Evolutionary conservation across 2,888 invertebrate species (phyloP), one percentile per base, ranked within the genome.

Genomic region (Athetis lepigone): DNA sequence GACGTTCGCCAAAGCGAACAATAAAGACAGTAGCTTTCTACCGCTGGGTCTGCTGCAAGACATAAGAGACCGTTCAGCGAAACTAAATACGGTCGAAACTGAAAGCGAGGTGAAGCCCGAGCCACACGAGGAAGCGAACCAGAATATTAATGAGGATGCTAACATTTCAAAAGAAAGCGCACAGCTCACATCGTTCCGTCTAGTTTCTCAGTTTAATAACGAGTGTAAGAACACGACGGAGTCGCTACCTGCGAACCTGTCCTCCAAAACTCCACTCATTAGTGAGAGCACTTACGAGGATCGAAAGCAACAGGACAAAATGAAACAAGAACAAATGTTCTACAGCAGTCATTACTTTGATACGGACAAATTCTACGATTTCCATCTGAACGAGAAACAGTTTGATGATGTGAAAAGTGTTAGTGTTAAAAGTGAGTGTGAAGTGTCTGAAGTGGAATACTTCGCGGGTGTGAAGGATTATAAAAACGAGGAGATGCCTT

Each of bases 401-500:
- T 94, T 95, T 75, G 95, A 96, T 75, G 91, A 93, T 74, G 89
- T 91, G 85, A 94, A 89, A 89, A 92, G 91, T 93, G 95, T 88
- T 79, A 92, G 88, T 92, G 91, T 89, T 84, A 93, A 94, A 77
- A 92, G 91, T 90, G 92, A 88, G 66, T 84, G 90, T 90, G 91
- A 89, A 78, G 89, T 93, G 83, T 83, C 90, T 23, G 95, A 96
- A 79, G 96, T 97, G 79, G 97, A 97, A 87, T 96, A 96, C 77
- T 98, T 98, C 86, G 98, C 97, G 9, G 98, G 98, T 9, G 96
- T 97, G 77, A 97, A 97, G 94, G 97, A 98, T 92, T 95, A 96
- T 75, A 96, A 96, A 69, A 94, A 85, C 63, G 96, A 96, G 80
- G 96, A 96, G 42, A 95, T 96, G 66, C 96, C 97, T 40, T 96